Evolutionary conservation across 2,113 vertebrate species (phyloP), one percentile per base, ranked within the genome.

Genomic region (Ibidorhyncha struthersii): DNA sequence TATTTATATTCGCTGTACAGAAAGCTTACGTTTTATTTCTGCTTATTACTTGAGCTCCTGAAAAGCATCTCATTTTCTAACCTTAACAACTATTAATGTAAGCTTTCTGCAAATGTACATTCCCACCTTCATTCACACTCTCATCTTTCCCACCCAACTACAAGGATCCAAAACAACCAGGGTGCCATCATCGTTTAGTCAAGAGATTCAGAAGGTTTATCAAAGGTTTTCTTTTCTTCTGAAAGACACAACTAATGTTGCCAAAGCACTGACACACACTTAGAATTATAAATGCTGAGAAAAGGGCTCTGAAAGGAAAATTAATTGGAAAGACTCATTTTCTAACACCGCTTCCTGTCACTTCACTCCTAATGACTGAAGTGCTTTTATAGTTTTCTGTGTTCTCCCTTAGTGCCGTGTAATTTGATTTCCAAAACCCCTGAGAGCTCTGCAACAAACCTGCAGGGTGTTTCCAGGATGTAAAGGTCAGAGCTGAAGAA

Each of bases 311-410:
- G 74, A 93, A 91, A 67, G 50, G 66, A 87, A 88, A 95, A 70
- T 76, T 95, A 96, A 95, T 93, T 97, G 84, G 81, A 87, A 84
- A 73, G 70, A 91, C 72, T 78, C 36, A 47, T 63, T 85, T 38
- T 56, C 53, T 69, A 96, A 65, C 84, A 84, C 17, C 55, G 53
- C 70, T 80, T 80, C 73, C 91, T 93, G 93, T 88, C 93, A 95
- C 67, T 95, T 96, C 86, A 82, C 45, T 97, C 50, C 66, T 87
- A 83, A 93, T 77, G 93, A 96, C 58, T 73, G 88, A 95, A 86
- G 43, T 81, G 85, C 80, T 96, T 96, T 93, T 85, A 92, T 40
- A 58, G 82, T 77, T 90, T 73, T 82, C 83, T 82, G 41, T 86
- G 76, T 45, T 96, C 52, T 84, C 83, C 82, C 55, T 65, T 61